phyloP scores from a whole-genome alignment of 2,797 vertebrate species.

The Spondyliosoma cantharus region DNA sequence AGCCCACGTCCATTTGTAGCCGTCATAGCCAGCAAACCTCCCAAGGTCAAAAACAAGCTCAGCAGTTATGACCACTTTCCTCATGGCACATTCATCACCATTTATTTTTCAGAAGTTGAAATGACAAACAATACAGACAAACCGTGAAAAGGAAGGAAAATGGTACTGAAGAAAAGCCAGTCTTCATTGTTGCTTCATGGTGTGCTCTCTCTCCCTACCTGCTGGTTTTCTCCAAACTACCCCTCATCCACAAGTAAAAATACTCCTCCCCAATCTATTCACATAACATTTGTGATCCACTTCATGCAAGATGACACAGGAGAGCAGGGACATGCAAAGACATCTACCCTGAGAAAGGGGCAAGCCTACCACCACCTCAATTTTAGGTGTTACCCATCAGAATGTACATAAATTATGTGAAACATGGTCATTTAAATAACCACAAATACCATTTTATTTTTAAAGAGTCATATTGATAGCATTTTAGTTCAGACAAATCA shows the following conservation, averaged over 20 bases:
- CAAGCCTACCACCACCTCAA: too few relatives aligned
- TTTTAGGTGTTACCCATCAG: too few relatives aligned
- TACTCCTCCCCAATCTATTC: neutral
- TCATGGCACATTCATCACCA: neutral
- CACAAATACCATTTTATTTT: too few relatives aligned
- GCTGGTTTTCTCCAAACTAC: neutral
- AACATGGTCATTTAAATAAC: too few relatives aligned
- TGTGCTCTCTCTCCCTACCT: neutral
- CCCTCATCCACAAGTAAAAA: neutral
- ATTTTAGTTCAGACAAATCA: too few relatives aligned
- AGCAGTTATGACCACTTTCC: constrained; percentile 13
- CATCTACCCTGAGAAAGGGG: too few relatives aligned
- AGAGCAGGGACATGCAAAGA: neutral
- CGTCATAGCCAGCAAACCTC: constrained; percentile 36
- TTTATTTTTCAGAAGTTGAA: neutral
- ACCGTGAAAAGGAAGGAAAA: too few relatives aligned
- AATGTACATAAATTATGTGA: too few relatives aligned
- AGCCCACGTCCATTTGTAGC: constrained; percentile 52
- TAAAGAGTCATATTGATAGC: too few relatives aligned
- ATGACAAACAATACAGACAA: too few relatives aligned
- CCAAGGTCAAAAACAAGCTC: constrained; percentile 23
- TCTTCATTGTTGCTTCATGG: too few relatives aligned
- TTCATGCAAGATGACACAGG: neutral
- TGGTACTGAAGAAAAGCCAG: too few relatives aligned
- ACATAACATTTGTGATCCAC: neutral